Evolutionary conservation across 2,113 vertebrate genomes (phyloP).

Genomic region (Rattus rattus): DNA sequence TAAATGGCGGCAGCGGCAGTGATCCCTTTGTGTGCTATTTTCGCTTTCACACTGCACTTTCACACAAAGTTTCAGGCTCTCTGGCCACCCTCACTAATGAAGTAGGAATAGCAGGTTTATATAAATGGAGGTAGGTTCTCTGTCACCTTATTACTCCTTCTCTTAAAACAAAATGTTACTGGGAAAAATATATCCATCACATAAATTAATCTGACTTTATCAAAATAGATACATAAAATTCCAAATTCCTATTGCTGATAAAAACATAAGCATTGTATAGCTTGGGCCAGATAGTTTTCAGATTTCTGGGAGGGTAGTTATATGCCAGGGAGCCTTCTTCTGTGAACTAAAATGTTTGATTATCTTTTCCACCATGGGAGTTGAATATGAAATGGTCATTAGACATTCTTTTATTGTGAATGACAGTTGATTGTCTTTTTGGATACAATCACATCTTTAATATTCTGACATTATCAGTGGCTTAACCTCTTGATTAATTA

Average conservation of each 20-base stretch:
- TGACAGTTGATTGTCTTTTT: not conserved
- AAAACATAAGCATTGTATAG: conserved; percentile 13
- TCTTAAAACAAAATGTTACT: not conserved
- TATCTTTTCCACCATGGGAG: not conserved
- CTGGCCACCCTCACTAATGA: not conserved
- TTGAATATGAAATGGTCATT: not conserved
- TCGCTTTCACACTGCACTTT: conserved; percentile 6
- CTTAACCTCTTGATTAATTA: not conserved
- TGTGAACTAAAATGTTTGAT: not conserved
- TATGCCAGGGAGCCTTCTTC: not conserved
- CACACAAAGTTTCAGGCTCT: not conserved
- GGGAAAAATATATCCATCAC: not conserved
- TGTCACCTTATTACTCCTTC: not conserved
- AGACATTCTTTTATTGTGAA: not conserved
- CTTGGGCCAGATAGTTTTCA: not conserved
- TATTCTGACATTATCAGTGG: not conserved
- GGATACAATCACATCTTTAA: not conserved
- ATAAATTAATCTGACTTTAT: conserved; percentile 15
- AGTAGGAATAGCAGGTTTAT: not conserved
- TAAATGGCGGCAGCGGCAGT: not conserved
- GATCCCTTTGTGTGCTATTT: not conserved
- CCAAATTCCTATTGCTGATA: not conserved
- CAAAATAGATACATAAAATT: not conserved
- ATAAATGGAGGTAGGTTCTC: not conserved
- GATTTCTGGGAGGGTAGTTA: not conserved